Conservation (phyloP, 2,797 vertebrate species). For the Podarcis siculus region DNA sequence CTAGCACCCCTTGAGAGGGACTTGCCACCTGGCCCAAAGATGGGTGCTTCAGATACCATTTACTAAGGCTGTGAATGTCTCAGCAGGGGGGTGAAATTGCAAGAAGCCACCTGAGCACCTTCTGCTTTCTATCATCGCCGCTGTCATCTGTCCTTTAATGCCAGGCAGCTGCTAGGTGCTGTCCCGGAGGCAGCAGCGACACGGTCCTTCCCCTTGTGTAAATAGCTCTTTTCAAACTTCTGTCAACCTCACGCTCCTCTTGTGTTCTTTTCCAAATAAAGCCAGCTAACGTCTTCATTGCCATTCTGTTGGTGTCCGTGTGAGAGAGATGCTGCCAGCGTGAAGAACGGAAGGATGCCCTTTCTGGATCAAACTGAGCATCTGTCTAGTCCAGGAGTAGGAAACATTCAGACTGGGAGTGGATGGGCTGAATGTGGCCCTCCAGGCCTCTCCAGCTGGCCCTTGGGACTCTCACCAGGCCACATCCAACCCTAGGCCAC, state of each 20-base stretch:
- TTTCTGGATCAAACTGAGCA: too few species aligned
- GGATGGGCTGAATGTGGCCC: too few species aligned
- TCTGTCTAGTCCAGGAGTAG: not conserved
- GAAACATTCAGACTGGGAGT: too few species aligned
- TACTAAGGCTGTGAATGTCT: constrained; percentile 33
- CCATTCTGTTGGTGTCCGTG: constrained; percentile 2
- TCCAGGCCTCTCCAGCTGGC: not conserved
- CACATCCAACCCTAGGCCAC: too few species aligned
- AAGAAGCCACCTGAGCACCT: not conserved
- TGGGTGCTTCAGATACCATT: not conserved
- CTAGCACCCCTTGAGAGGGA: constrained; percentile 43
- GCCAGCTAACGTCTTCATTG: constrained; percentile 36
- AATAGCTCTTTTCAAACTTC: constrained; percentile 59
- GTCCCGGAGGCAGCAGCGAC: not conserved
- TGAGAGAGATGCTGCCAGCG: not conserved
- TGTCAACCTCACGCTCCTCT: constrained; percentile 48
- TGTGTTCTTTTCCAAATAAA: constrained; percentile 67
- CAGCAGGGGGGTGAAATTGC: not conserved
- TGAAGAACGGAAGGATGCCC: too few species aligned
- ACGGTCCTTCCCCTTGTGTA: constrained; percentile 31
- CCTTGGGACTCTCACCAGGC: too few species aligned
- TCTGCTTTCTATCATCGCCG: not conserved
- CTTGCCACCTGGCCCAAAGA: not conserved
- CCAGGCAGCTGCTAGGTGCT: not conserved
- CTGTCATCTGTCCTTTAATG: not conserved